Percentiles rank a stretch among this genome's conserved stretches.
Conservation (phyloP, 2,888 invertebrate genomes). For the Luperina nickerlii region DNA sequence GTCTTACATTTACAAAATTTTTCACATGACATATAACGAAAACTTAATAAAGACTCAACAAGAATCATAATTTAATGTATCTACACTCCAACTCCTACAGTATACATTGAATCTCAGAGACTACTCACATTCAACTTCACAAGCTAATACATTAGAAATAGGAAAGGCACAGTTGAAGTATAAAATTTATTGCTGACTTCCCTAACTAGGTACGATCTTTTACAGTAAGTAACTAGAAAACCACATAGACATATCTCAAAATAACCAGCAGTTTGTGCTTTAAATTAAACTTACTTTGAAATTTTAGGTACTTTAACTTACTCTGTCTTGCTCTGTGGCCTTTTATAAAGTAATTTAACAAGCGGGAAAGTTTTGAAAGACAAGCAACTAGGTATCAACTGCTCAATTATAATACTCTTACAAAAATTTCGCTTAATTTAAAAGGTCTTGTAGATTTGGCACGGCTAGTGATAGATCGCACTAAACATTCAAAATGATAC, state of each 20-base stretch:
- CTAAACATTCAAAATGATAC: slow-evolving; percentile 65
- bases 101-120: slow-evolving; percentile 85
- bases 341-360: slow-evolving; percentile 67
- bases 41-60: slow-evolving; percentile 80
- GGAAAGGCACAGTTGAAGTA: slow-evolving; percentile 91
- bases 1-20: slow-evolving; percentile 74
- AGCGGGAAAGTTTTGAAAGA: slow-evolving; percentile 68
- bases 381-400: slow-evolving; percentile 66
- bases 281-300: slow-evolving; percentile 65
- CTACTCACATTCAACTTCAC: slow-evolving; percentile 85
- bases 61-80: slow-evolving; percentile 75
- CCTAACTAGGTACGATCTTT: slow-evolving; percentile 84
- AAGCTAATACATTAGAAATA: slow-evolving; percentile 90
- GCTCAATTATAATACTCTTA: slow-evolving; percentile 66
- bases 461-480: slow-evolving; percentile 77
- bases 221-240: slow-evolving; percentile 76
- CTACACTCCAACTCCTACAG: slow-evolving; percentile 81
- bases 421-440: slow-evolving; percentile 67
- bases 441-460: slow-evolving; percentile 82
- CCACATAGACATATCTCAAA: slow-evolving; percentile 71
- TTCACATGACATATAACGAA: slow-evolving; percentile 74
- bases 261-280: slow-evolving; percentile 67
- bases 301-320: slow-evolving; percentile 68
- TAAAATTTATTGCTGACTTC: slow-evolving; percentile 90
- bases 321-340: slow-evolving; percentile 62